phyloP scores from a whole-genome alignment of 1,140 invertebrate species.

The Zophobas atratus region DNA sequence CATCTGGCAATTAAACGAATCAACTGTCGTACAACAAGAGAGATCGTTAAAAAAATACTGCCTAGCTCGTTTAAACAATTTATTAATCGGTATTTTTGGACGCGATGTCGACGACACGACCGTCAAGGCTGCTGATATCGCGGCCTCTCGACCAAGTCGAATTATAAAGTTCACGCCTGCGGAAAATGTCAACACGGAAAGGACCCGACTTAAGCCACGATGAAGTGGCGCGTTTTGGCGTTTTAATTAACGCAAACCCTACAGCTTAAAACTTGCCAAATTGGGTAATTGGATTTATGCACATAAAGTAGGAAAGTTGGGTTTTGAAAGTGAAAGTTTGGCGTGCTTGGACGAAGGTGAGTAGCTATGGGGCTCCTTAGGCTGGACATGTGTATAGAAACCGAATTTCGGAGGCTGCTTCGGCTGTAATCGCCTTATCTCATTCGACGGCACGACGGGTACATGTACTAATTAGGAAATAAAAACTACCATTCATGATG shows the following conservation, averaged over 20 bases:
- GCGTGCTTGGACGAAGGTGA: conserved; percentile 8
- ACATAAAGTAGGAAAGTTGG: conserved; percentile 24
- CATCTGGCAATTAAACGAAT: conserved; percentile 5
- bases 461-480: too few species aligned
- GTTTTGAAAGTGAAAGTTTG: conserved; percentile 36
- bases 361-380: conserved; percentile 2
- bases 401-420: background rate
- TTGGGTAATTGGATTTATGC: conserved; percentile 19
- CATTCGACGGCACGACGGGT: too few species aligned
- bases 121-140: conserved; percentile 7
- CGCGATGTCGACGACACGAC: conserved; percentile 19
- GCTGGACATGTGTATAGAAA: conserved; percentile 4
- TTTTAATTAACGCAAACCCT: conserved; percentile 18
- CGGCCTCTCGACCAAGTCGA: conserved; percentile 11
- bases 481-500: too few species aligned
- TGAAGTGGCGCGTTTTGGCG: too few species aligned
- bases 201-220: too few species aligned
- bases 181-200: background rate
- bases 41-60: background rate
- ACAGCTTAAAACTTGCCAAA: conserved; percentile 5
- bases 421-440: too few species aligned
- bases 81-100: conserved; percentile 13
- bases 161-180: background rate
- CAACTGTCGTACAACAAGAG: background rate
- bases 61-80: conserved; percentile 2